phyloP scores from a whole-genome alignment of 2,113 vertebrate species.

The Scatophagus argus region DNA sequence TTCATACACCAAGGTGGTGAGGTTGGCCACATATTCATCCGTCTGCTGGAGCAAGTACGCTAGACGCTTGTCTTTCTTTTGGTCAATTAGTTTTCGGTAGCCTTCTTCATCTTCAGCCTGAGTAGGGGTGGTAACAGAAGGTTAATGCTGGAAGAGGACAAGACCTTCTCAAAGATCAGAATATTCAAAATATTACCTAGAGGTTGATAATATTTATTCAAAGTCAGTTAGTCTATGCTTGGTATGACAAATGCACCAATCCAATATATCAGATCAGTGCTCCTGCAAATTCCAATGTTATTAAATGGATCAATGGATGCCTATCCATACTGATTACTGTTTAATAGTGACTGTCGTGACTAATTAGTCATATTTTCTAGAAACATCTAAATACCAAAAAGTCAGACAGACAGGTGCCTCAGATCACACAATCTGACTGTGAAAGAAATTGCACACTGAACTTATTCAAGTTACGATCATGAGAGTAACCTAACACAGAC shows the following conservation, averaged over 20 bases:
- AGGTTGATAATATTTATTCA: background rate
- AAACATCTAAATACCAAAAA: too few relatives aligned
- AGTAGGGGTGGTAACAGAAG: background rate
- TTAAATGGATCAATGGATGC: too few relatives aligned
- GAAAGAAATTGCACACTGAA: background rate
- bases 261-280: background rate
- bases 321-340: too few relatives aligned
- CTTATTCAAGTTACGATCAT: too few relatives aligned
- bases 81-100: slow-evolving; percentile 97
- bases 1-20: slow-evolving; percentile 96
- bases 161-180: background rate
- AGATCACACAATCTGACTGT: too few relatives aligned
- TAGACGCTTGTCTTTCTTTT: slow-evolving; percentile 97
- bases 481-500: too few relatives aligned
- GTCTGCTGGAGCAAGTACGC: slow-evolving; percentile 98
- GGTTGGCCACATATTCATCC: slow-evolving; percentile 97
- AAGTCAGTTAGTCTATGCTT: background rate
- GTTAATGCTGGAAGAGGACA: background rate
- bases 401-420: too few relatives aligned
- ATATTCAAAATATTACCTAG: background rate
- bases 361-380: too few relatives aligned
- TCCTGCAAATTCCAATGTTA: too few relatives aligned
- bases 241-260: background rate
- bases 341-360: too few relatives aligned
- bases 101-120: slow-evolving; percentile 99